Evolutionary conservation across 2,888 invertebrate genomes (phyloP).

Genomic region (Germaria angustata): DNA sequence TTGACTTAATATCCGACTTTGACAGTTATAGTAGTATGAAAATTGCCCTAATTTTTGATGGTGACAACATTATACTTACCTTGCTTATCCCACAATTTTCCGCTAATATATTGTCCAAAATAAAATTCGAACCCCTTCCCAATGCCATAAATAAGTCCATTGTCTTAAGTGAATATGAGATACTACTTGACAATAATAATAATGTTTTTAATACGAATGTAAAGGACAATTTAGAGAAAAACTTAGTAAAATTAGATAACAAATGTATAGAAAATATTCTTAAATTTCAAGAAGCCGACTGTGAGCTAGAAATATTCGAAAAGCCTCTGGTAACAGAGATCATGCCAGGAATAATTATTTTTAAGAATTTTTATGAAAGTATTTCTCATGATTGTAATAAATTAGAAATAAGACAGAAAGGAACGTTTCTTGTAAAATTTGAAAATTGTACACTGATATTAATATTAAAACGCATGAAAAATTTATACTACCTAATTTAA

Average conservation of each 20-base stretch:
- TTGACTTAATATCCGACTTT: not conserved
- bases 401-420: constrained; percentile 2
- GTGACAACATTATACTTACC: not conserved
- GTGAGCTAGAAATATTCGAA: not conserved
- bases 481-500: not conserved
- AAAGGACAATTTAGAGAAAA: constrained; percentile 7
- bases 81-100: not conserved
- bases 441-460: not conserved
- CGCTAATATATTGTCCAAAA: not conserved
- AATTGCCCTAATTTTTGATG: not conserved
- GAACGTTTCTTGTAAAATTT: constrained; percentile 23
- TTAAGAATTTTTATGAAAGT: constrained; percentile 13
- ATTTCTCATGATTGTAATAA: constrained; percentile 29
- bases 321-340: constrained; percentile 1
- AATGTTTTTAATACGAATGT: not conserved
- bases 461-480: not conserved
- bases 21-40: not conserved
- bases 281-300: constrained; percentile 19
- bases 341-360: constrained; percentile 10
- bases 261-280: constrained; percentile 16
- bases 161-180: no score
- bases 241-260: constrained; percentile 2
- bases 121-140: constrained; percentile 14
- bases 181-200: constrained; percentile 10
- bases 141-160: no score